Evolutionary conservation across 2,888 invertebrate genomes (phyloP).

Genomic region (Flabesymbios commensalis): DNA sequence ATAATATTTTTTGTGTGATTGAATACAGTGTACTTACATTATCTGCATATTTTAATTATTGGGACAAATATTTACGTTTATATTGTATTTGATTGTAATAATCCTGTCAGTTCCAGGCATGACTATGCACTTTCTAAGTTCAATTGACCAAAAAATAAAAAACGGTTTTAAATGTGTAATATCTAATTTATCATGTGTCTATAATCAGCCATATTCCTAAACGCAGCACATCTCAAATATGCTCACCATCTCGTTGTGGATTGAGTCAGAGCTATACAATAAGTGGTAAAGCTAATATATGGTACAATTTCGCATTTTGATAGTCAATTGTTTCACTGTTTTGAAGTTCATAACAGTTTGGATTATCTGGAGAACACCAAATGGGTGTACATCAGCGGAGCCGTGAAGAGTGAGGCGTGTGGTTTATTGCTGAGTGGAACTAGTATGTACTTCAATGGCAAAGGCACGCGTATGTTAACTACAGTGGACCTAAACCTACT

Average conservation of each 20-base stretch:
- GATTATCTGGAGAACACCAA: background rate
- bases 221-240: background rate
- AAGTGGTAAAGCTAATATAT: background rate
- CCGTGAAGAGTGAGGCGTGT: slow-evolving; percentile 47
- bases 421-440: slow-evolving; percentile 53
- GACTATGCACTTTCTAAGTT: no score
- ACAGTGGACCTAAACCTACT: slow-evolving; percentile 56
- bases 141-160: no score
- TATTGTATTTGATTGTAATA: no score
- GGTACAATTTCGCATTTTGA: background rate
- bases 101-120: no score
- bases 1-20: no score
- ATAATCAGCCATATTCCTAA: no score
- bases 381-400: slow-evolving; percentile 45
- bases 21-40: no score
- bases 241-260: background rate
- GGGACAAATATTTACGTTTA: no score
- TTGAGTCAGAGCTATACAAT: background rate
- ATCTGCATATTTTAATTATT: no score
- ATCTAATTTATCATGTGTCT: no score
- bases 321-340: background rate
- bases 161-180: no score
- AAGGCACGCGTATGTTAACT: slow-evolving; percentile 55
- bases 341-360: no score
- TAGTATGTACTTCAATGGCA: slow-evolving; percentile 50